Conservation (phyloP, 2,888 invertebrate species). For the Chymomyza procnemis region DNA sequence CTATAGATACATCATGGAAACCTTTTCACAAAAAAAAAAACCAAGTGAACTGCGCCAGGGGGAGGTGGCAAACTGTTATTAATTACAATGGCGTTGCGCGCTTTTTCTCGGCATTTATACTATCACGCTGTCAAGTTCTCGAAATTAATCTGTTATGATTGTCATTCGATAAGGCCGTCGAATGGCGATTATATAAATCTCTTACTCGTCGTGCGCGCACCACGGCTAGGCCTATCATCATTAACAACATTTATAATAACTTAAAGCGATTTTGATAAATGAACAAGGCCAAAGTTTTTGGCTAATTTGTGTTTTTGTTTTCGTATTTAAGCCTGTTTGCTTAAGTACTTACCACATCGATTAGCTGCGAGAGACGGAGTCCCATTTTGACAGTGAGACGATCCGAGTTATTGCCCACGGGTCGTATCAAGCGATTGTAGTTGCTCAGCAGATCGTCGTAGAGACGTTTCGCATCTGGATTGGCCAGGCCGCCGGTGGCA, state of each 20-base stretch:
- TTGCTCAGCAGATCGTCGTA: conserved; percentile 96
- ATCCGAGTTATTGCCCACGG: conserved; percentile 96
- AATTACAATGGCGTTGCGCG: conserved; percentile 48
- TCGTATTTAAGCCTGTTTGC: neutral
- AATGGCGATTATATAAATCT: conserved; percentile 43
- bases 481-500: conserved; percentile 88
- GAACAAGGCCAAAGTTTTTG: neutral
- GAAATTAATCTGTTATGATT: conserved; percentile 66
- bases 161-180: conserved; percentile 48
- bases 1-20: conserved; percentile 18
- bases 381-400: conserved; percentile 97
- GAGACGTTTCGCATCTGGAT: conserved; percentile 95
- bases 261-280: neutral
- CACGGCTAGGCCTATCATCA: neutral
- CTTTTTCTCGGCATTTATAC: conserved; percentile 12
- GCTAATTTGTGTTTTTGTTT: neutral
- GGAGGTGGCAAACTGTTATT: conserved; percentile 60
- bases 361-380: conserved; percentile 91
- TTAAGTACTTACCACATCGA: conserved; percentile 91
- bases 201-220: neutral
- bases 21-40: conserved; percentile 14
- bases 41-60: conserved; percentile 4
- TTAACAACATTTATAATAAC: neutral
- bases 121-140: conserved; percentile 44
- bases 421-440: conserved; percentile 96